Evolutionary conservation across 1,140 invertebrate species (phyloP).

Genomic region (Chymomyza costata): DNA sequence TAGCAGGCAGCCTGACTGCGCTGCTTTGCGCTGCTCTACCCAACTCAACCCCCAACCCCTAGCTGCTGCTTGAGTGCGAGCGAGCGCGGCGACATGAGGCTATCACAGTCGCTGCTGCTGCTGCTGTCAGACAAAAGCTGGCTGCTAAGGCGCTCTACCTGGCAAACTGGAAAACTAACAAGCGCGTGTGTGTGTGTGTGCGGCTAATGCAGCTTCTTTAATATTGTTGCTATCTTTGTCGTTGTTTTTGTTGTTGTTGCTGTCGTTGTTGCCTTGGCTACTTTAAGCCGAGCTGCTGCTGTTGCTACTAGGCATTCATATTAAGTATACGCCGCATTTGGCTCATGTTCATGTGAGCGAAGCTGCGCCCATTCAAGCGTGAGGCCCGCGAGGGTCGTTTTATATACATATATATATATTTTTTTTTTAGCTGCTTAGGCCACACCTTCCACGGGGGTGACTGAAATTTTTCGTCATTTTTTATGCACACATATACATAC

Average conservation of each 20-base stretch:
- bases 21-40: not conserved
- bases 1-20: conserved; percentile 8
- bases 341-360: conserved; percentile 31
- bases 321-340: conserved; percentile 56
- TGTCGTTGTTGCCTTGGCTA: conserved; percentile 49
- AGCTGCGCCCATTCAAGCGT: conserved; percentile 19
- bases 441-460: conserved; percentile 74
- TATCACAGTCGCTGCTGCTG: conserved; percentile 9
- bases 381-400: conserved; percentile 53
- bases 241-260: conserved; percentile 3
- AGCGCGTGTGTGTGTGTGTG: conserved; percentile 67
- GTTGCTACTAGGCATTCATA: conserved; percentile 23
- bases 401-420: conserved; percentile 41
- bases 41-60: conserved; percentile 10
- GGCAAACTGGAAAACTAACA: conserved; percentile 61
- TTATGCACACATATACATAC: no score
- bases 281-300: conserved; percentile 44
- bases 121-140: conserved; percentile 15
- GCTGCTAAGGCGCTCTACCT: conserved; percentile 27
- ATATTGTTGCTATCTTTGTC: conserved; percentile 23
- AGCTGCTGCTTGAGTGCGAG: conserved; percentile 20
- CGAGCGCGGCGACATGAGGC: conserved; percentile 9
- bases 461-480: conserved; percentile 44
- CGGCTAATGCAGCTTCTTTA: conserved; percentile 41
- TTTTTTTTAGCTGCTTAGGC: conserved; percentile 32